These are phyloP conservation scores for Coendou prehensilis DNA, from an alignment of 2,797 vertebrate species.

Conservation along the genomic window DNA sequence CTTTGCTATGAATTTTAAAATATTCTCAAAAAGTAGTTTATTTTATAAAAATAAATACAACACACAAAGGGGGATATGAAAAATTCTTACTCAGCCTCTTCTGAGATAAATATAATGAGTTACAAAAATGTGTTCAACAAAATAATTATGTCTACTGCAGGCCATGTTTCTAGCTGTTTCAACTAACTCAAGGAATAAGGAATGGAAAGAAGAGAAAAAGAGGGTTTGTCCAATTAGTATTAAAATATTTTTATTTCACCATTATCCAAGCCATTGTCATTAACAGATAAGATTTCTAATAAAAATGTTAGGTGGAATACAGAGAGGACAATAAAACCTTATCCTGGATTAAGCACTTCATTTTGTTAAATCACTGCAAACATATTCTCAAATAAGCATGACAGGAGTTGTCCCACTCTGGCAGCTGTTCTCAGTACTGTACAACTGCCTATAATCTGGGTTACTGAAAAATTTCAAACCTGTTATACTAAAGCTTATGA, in stretches of 20 bases:
- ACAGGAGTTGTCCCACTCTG: not conserved
- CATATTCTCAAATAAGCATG: slow-evolving; percentile 55
- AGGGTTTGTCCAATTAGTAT: not conserved
- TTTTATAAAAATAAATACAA: not conserved
- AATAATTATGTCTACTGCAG: not conserved
- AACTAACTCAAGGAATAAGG: not conserved
- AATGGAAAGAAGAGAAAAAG: not conserved
- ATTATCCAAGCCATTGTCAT: slow-evolving; percentile 26
- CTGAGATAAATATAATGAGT: slow-evolving; percentile 15
- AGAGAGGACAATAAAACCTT: slow-evolving; percentile 45
- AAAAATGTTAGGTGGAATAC: slow-evolving; percentile 39
- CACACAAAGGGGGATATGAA: not conserved
- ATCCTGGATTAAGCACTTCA: slow-evolving; percentile 55
- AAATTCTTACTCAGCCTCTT: slow-evolving; percentile 42
- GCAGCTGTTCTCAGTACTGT: slow-evolving; percentile 29
- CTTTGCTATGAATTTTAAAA: not conserved
- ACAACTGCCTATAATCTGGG: slow-evolving; percentile 52
- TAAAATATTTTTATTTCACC: slow-evolving; percentile 63
- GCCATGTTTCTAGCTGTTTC: not conserved
- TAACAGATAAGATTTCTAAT: slow-evolving; percentile 24
- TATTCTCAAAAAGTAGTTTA: not conserved
- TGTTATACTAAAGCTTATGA: not conserved
- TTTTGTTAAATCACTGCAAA: slow-evolving; percentile 65
- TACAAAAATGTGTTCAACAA: slow-evolving; percentile 5
- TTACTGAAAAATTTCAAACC: slow-evolving; percentile 69